Evolutionary conservation across 23 tunicate species (phyloP), one percentile per base, ranked within the genome.

Genomic region (Trididemnum clinides): DNA sequence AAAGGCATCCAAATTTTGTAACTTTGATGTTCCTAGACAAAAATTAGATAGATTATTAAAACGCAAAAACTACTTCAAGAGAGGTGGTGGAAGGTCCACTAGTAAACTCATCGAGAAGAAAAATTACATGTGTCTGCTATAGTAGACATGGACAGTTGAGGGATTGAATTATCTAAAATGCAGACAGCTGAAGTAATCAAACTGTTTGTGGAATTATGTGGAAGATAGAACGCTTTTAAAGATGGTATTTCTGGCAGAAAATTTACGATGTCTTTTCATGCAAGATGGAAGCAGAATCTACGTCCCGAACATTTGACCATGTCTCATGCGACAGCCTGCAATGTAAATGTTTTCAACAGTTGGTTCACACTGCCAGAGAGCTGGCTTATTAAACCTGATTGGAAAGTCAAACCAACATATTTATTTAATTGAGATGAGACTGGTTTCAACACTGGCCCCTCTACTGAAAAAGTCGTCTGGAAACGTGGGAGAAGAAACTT

Each of bases 61-160:
- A n/a, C n/a, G n/a, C n/a, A n/a, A n/a, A n/a, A 49, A 49, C 54
- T 49, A 15, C 69, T 12, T 23, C 27, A 62, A 62, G n/a, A 20
- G 69, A 19, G 69, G 69, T 62, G 69, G 69, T 12, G 69, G 69
- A 22, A 62, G 69, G 25, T 23, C 69, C 23, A 62, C 69, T 19
- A 62, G 23, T 23, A 12, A 19, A 62, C 69, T 62, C 69, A 62
- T 22, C 23, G n/a, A 62, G 23, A 62, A n/a, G 69, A 62, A 62
- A 62, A 62, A 62, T 6, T 62, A 5, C 23, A 12, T 23, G 69
- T 62, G 6, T 62, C 69, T 22, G 69, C 69, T n/a, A 4, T 62
- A 62, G 27, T 62, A 22, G 25, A 62, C 27, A 62, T 62, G 69
- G 69, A 62, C 69, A 62, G 69, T 62, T 62, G 69, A 23, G 69